These are phyloP conservation scores for Parascotia fuliginaria DNA, from an alignment of 2,888 invertebrate species.

Conservation along the genomic window DNA sequence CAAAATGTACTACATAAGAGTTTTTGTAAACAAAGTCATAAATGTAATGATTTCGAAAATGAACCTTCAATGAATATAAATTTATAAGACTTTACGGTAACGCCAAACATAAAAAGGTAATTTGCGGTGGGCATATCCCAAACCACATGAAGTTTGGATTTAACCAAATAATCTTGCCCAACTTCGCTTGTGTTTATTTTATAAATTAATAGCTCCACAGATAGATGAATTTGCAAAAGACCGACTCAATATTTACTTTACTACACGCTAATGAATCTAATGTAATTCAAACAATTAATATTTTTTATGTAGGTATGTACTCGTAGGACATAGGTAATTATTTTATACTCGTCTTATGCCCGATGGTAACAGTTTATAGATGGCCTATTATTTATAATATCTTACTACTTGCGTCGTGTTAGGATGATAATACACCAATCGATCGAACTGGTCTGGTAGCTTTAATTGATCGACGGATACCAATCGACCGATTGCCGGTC, in stretches of 20 bases:
- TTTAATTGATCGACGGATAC: too few relatives aligned
- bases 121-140: conserved; percentile 35
- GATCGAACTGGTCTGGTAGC: too few relatives aligned
- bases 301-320: too few relatives aligned
- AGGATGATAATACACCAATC: too few relatives aligned
- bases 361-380: too few relatives aligned
- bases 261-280: conserved; percentile 32
- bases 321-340: too few relatives aligned
- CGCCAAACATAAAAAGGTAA: conserved; percentile 33
- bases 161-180: conserved; percentile 30
- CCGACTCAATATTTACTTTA: conserved; percentile 33
- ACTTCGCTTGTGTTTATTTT: conserved; percentile 47
- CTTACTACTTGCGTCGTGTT: too few relatives aligned
- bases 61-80: conserved; percentile 4
- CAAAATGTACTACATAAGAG: neutral
- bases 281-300: conserved; percentile 22
- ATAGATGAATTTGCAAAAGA: conserved; percentile 44
- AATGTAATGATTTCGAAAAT: conserved; percentile 5
- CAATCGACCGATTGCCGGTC: too few relatives aligned
- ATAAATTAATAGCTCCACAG: conserved; percentile 41
- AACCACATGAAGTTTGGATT: conserved; percentile 13
- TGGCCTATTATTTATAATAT: too few relatives aligned
- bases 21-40: neutral
- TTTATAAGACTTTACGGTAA: conserved; percentile 8
- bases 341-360: too few relatives aligned